Evolutionary conservation across 2,888 invertebrate genomes (phyloP).

Genomic region (Trichacis sp.): DNA sequence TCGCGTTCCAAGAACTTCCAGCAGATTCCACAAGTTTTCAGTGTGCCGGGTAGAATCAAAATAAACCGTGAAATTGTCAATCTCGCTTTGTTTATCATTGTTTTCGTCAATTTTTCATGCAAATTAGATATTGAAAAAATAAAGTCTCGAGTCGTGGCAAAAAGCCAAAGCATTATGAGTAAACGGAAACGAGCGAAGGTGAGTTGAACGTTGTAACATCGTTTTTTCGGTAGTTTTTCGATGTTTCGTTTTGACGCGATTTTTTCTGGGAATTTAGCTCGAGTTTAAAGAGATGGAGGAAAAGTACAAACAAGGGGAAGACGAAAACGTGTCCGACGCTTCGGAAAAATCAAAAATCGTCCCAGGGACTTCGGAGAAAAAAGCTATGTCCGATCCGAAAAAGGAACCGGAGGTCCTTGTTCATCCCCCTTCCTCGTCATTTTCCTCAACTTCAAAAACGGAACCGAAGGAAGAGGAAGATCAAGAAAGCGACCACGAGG

Average conservation of each 20-base stretch:
- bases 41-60: constrained; percentile 36
- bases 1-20: no score
- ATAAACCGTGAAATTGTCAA: constrained; percentile 29
- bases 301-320: constrained; percentile 74
- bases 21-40: no score
- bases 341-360: constrained; percentile 76
- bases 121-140: neutral
- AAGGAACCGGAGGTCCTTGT: constrained; percentile 73
- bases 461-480: constrained; percentile 69
- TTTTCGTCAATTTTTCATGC: neutral
- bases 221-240: no score
- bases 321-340: constrained; percentile 75
- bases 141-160: neutral
- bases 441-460: constrained; percentile 69
- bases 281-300: constrained; percentile 79
- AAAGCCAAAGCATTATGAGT: constrained; percentile 69
- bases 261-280: constrained; percentile 67
- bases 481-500: constrained; percentile 78
- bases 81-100: constrained; percentile 18
- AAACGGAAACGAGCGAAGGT: constrained; percentile 75
- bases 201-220: no score
- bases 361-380: constrained; percentile 74
- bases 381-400: constrained; percentile 64
- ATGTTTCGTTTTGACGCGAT: neutral
- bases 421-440: constrained; percentile 69